A percentile compares a stretch with the other conserved stretches of the same genome.
phyloP scores from a whole-genome alignment of 2,888 invertebrate species.

The Scotopteryx bipunctaria region DNA sequence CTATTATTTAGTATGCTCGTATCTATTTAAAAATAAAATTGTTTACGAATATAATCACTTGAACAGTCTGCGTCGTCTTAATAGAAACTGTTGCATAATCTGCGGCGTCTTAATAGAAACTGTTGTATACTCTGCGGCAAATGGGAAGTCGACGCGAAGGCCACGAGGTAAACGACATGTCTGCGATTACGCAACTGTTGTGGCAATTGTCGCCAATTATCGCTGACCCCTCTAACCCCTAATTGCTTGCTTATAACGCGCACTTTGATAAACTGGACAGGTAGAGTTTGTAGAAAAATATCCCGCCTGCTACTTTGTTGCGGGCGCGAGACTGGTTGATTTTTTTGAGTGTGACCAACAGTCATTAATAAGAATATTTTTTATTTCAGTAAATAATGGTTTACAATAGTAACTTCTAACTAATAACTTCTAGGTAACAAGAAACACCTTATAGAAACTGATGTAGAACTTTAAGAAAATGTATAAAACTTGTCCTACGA shows the following conservation, averaged over 20 bases:
- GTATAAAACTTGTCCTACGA: no score
- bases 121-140: constrained; percentile 36
- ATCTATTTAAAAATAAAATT: no score
- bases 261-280: constrained; percentile 34
- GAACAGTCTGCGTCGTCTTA: not conserved
- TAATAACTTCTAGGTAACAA: no score
- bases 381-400: no score
- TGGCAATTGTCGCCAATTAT: constrained; percentile 50
- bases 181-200: constrained; percentile 64
- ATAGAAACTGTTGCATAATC: constrained; percentile 7
- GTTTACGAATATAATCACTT: no score
- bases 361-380: no score
- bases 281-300: not conserved
- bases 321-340: not conserved
- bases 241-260: constrained; percentile 37
- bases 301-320: not conserved
- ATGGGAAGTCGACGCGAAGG: constrained; percentile 56
- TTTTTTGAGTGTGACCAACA: no score
- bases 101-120: constrained; percentile 13
- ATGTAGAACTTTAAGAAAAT: no score
- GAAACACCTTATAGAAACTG: no score
- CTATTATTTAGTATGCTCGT: no score
- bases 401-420: no score
- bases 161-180: constrained; percentile 77
- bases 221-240: constrained; percentile 46